Evolutionary conservation across 2,113 vertebrate genomes (phyloP).

Genomic region (Beaufortia kweichowensis): DNA sequence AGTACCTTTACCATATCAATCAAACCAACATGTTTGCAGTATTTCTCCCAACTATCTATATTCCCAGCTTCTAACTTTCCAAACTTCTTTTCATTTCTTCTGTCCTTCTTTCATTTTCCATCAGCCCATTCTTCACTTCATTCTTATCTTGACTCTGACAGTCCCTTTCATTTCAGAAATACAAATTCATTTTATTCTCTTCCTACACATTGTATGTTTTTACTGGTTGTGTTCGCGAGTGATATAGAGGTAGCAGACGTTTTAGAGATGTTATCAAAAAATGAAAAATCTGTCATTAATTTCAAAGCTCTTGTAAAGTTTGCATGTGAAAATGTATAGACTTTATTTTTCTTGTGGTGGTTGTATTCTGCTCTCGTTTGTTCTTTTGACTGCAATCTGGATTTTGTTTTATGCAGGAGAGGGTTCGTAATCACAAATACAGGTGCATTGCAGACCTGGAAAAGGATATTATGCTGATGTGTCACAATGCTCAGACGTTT

Average conservation of each 20-base stretch:
- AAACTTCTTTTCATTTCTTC: background rate
- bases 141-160: background rate
- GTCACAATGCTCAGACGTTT: conserved; percentile 97
- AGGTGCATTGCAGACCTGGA: conserved; percentile 92
- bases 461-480: conserved; percentile 93
- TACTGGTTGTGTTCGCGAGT: background rate
- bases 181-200: background rate
- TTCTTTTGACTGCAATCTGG: background rate
- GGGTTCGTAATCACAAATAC: conserved; percentile 98
- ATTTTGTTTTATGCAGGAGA: conserved; percentile 77
- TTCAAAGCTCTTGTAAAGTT: background rate
- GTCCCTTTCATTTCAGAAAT: background rate
- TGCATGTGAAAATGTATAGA: too few species aligned
- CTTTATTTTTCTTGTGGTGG: background rate
- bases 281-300: background rate
- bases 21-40: background rate
- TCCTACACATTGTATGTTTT: background rate
- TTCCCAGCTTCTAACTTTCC: background rate
- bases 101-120: background rate
- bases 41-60: background rate
- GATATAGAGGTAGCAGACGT: background rate
- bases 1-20: background rate
- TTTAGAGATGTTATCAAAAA: background rate
- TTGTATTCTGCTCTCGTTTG: background rate
- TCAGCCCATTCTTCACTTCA: background rate